Evolutionary conservation across 2,888 invertebrate species (phyloP).

Genomic region (Drosophila prostipennis): DNA sequence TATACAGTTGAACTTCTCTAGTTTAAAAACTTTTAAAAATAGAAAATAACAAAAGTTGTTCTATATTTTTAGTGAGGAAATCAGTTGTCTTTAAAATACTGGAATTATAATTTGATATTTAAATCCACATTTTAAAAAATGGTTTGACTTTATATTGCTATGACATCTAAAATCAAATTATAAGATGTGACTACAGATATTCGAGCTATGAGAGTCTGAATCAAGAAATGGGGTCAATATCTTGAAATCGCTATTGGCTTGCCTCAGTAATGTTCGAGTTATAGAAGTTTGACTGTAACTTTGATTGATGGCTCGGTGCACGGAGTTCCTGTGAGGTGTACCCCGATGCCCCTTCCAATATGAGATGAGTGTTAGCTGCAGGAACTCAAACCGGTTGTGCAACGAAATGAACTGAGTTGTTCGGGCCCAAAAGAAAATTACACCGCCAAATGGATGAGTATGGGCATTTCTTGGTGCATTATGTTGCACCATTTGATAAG

Average conservation of each 20-base stretch:
- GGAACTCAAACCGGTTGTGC: slow-evolving; percentile 38
- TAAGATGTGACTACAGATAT: too few species aligned
- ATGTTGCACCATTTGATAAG: slow-evolving; percentile 23
- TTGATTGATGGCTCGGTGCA: slow-evolving; percentile 28
- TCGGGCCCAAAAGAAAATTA: slow-evolving; percentile 15
- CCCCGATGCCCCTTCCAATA: slow-evolving; percentile 6
- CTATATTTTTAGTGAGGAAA: too few species aligned
- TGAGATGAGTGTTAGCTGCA: slow-evolving; percentile 26
- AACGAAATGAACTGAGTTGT: slow-evolving; percentile 15
- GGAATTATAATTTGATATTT: too few species aligned
- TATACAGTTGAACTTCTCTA: slow-evolving; percentile 7
- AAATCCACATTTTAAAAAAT: too few species aligned
- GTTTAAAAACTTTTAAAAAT: background rate
- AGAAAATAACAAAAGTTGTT: too few species aligned
- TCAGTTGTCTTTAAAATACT: too few species aligned
- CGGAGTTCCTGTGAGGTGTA: slow-evolving; percentile 30
- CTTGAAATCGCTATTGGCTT: background rate
- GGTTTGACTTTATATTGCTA: too few species aligned
- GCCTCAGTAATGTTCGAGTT: background rate
- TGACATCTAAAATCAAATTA: background rate
- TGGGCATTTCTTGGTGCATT: slow-evolving; percentile 16
- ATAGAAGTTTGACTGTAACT: slow-evolving; percentile 9
- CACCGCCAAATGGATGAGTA: slow-evolving; percentile 12
- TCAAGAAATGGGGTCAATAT: background rate
- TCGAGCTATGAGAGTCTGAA: too few species aligned